Base-by-base conservation (phyloP, 2,113 vertebrate genomes). In the Clarias macrocephalus region DNA sequence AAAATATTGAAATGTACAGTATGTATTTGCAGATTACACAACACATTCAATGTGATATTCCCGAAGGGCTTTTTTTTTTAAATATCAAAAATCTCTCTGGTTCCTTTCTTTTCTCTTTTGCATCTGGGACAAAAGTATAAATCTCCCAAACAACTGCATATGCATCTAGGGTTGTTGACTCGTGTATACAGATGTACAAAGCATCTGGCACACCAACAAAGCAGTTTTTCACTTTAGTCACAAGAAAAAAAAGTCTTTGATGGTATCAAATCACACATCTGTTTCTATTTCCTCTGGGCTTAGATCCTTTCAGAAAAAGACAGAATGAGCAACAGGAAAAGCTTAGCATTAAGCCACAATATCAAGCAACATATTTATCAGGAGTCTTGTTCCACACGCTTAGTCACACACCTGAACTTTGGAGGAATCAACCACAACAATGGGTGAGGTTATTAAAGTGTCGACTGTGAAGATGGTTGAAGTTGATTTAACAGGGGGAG, bases 261-360 rank as follows among this genome's bases (percentile, higher is more conserved):
- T 68, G 5, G 21, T 25, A 59, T 48, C 54, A 72, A 75, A 42
- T 48, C 37, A 56, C 52, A 72, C 79, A 59, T 60, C 70, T 83
- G 82, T 52, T 21, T 82, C 57, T 21, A 72, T 60, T 77, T 82
- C 62, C 60, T 59, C 37, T 56, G 21, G 80, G 82, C 76, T 52
- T 79, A 25, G 21, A 65, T 30, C 57, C 30, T 28, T 52, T 28
- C 42, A 7, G 48, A n/a, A 25, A 72, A 56, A 30, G 77, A 48
- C 68, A 62, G 59, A 75, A 63, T 57, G 82, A 87, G 56, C 60
- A 23, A 89, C 76, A 85, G 88, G 77, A 33, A 65, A 82, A 70
- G 18, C 54, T 48, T 28, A 68, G 56, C 18, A 63, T 52, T 59
- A 63, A 84, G 73, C 25, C 83, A 60, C n/a, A 80, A 18, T 68